These are phyloP conservation scores for Sphaerodactylus townsendi DNA, from an alignment of 2,113 vertebrate species.

Conservation along the genomic window DNA sequence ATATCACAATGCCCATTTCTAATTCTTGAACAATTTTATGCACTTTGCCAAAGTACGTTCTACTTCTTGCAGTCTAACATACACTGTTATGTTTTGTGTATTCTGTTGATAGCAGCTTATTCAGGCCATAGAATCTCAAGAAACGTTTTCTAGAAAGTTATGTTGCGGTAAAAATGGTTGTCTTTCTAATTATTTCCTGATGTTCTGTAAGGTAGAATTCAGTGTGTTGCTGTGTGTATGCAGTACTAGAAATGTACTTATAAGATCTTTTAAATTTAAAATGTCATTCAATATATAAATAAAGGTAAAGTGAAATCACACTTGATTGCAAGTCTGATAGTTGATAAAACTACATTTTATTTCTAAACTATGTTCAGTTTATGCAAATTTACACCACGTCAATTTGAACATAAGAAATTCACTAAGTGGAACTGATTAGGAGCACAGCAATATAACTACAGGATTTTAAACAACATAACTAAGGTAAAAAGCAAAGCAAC, in stretches of 20 bases:
- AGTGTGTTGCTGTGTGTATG: neutral
- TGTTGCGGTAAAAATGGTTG: neutral
- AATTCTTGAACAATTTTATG: too few relatives aligned
- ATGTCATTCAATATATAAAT: neutral
- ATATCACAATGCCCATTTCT: too few relatives aligned
- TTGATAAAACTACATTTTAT: neutral
- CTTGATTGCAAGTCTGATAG: too few relatives aligned
- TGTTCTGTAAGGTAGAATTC: neutral
- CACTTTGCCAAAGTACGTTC: too few relatives aligned
- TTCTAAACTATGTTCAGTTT: neutral
- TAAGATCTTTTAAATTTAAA: neutral
- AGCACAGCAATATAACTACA: neutral
- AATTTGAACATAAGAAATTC: neutral
- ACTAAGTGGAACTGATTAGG: neutral
- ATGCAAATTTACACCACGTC: neutral
- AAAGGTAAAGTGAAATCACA: neutral
- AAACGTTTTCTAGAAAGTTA: neutral
- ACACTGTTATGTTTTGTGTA: too few relatives aligned
- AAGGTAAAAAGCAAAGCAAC: neutral
- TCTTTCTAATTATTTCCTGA: neutral
- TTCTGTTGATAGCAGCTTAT: neutral
- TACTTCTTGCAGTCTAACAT: too few relatives aligned
- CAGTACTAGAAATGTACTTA: neutral
- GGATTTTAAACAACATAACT: neutral
- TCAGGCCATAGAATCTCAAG: neutral